Conservation (phyloP, 2,113 vertebrate genomes). For the Bos indicus region DNA sequence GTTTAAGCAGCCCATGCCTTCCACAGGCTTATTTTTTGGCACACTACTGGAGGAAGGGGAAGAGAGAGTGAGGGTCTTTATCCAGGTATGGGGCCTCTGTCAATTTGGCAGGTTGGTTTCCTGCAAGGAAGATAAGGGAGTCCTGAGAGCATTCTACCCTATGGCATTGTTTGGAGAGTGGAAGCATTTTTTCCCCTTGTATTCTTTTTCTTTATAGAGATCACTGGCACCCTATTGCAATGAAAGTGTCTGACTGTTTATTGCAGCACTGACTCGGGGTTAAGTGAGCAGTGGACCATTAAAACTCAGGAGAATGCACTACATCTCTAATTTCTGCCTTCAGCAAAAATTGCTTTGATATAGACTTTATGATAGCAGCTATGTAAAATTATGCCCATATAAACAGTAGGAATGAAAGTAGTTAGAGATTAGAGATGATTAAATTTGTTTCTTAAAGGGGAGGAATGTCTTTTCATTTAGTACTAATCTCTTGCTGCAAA, state of each 20-base stretch:
- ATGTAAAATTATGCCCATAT: background rate
- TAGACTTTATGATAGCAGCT: background rate
- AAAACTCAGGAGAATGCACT: background rate
- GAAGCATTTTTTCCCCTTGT: constrained; percentile 38
- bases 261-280: background rate
- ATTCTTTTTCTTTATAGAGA: constrained; percentile 57
- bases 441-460: background rate
- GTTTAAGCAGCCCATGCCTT: background rate
- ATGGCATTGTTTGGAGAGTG: background rate
- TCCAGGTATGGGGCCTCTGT: constrained; percentile 57
- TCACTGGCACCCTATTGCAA: background rate
- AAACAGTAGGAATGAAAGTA: background rate
- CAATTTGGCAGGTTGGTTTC: constrained; percentile 28
- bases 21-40: background rate
- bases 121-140: background rate
- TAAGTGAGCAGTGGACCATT: constrained; percentile 30
- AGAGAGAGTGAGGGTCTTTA: constrained; percentile 30
- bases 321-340: background rate
- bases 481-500: background rate
- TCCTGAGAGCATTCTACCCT: constrained; percentile 30
- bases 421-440: background rate
- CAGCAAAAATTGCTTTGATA: background rate
- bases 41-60: background rate
- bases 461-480: background rate
- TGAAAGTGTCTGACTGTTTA: background rate